Evolutionary conservation across 2,797 vertebrate genomes (phyloP).

Genomic region (Tauraco hartlaubi): DNA sequence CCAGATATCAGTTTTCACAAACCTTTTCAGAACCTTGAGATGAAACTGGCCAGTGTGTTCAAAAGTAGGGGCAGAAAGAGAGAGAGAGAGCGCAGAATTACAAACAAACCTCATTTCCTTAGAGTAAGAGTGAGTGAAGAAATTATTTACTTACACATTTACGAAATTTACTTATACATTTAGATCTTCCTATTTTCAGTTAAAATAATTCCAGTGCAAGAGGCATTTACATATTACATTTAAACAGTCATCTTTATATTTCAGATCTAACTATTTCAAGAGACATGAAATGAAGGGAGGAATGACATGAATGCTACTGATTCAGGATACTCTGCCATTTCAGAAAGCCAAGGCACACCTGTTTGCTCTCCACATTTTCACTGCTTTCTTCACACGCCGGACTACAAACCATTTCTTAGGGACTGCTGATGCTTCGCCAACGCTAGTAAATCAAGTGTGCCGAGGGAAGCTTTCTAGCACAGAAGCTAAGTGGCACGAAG

Average conservation of each 20-base stretch:
- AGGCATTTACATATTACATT: neutral
- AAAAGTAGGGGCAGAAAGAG: neutral
- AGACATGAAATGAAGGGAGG: fast-evolving
- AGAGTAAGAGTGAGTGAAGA: neutral
- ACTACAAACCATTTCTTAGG: neutral
- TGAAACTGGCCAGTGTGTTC: neutral
- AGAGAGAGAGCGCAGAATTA: neutral
- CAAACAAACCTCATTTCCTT: neutral
- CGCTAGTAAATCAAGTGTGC: fast-evolving
- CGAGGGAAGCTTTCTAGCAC: neutral
- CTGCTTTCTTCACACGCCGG: neutral
- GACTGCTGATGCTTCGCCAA: neutral
- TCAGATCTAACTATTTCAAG: neutral
- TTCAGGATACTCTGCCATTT: neutral
- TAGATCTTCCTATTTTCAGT: neutral
- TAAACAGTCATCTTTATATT: neutral
- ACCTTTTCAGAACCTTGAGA: neutral
- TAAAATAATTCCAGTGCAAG: neutral
- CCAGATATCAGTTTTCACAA: neutral
- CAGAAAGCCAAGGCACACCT: neutral
- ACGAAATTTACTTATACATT: neutral
- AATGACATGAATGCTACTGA: neutral
- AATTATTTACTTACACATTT: neutral
- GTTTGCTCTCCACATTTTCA: neutral
- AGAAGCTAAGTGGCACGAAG: neutral